phyloP scores from a whole-genome alignment of 37 sponge, comb jelly and placozoan species.

The Eunapius fragilis region DNA sequence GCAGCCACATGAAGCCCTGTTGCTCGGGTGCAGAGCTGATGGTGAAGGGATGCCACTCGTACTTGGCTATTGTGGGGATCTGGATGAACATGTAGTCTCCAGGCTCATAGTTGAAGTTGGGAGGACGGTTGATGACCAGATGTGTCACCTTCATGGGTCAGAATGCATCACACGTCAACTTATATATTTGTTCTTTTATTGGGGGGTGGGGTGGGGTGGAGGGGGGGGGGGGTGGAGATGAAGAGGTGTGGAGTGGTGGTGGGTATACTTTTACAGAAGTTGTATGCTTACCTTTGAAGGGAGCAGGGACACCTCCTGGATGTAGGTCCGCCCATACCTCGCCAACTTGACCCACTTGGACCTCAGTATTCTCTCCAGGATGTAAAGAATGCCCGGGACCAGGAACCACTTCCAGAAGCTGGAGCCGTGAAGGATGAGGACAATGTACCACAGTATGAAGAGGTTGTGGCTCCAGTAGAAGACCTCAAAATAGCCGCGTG shows the following conservation, averaged over 20 bases:
- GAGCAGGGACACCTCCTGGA: slow-evolving; percentile 64
- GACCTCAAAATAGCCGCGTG: slow-evolving; percentile 84
- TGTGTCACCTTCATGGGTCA: slow-evolving; percentile 58
- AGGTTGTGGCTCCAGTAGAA: slow-evolving; percentile 89
- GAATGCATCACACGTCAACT: not conserved
- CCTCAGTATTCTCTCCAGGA: slow-evolving; percentile 69
- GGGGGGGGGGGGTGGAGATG: too few species aligned
- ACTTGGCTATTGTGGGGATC: slow-evolving; percentile 81
- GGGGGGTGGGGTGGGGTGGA: too few species aligned
- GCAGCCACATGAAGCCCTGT: slow-evolving; percentile 76
- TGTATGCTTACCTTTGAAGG: slow-evolving; percentile 68
- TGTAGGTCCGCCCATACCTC: slow-evolving; percentile 74
- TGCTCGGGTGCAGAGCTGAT: slow-evolving; percentile 85
- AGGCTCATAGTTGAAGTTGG: slow-evolving; percentile 74
- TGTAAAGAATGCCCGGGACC: slow-evolving; percentile 68
- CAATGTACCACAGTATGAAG: slow-evolving; percentile 63
- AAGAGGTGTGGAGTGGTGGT: too few species aligned
- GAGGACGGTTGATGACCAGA: slow-evolving; percentile 67
- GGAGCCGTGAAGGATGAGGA: slow-evolving; percentile 80
- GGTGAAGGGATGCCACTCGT: slow-evolving; percentile 94
- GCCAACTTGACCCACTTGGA: slow-evolving; percentile 75
- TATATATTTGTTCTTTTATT: too few species aligned
- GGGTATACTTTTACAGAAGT: too few species aligned
- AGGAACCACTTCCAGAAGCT: slow-evolving; percentile 87
- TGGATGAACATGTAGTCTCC: slow-evolving; percentile 88